Base-by-base conservation (phyloP, 2,113 vertebrate species). In the Sardina pilchardus region DNA sequence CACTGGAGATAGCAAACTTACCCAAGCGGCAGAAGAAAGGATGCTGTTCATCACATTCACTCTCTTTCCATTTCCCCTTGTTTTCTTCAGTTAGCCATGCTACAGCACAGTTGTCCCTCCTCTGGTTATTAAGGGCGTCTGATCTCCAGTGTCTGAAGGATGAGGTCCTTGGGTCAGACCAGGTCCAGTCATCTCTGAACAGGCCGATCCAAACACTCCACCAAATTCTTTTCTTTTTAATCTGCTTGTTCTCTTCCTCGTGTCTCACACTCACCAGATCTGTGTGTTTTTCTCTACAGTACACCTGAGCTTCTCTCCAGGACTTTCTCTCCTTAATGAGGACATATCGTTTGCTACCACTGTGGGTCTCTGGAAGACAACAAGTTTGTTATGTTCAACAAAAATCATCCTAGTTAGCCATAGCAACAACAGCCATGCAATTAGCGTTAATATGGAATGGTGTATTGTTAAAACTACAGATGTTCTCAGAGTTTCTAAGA, bases 191-290 rank as follows among this genome's bases (percentile, higher is more conserved):
- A 19, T 85, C 83, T 2, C 6, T 81, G 48, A 85, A 83, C 1
- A 50, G 24, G 34, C 85, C 88, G 39, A 89, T 85, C 42, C 78
- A 87, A 4, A 24, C n/a, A n/a, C n/a, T 4, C 0, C 5, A 0
- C n/a, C n/a, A n/a, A 4, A 17, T 9, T 39, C 4, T 0, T 39
- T 3, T 19, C 17, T 71, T 1, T 3, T 36, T 1, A 7, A 88
- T 53, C n/a, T 1, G 24, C 0, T 19, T 10, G 47, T 85, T 88
- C 86, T 83, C 82, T 0, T 19, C 7, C 17, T 24, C 44, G 42
- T 56, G 85, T 30, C 56, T 85, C 3, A 84, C 75, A 17, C 44
- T 86, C 59, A 39, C 84, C 84, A 88, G 82, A 36, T 90, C 85
- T 0, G 81, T 88, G 85, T 88, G 14, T 19, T 59, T 0, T 0